Evolutionary conservation across 2,797 vertebrate genomes (phyloP).

Genomic region (Sebastes steindachneri): DNA sequence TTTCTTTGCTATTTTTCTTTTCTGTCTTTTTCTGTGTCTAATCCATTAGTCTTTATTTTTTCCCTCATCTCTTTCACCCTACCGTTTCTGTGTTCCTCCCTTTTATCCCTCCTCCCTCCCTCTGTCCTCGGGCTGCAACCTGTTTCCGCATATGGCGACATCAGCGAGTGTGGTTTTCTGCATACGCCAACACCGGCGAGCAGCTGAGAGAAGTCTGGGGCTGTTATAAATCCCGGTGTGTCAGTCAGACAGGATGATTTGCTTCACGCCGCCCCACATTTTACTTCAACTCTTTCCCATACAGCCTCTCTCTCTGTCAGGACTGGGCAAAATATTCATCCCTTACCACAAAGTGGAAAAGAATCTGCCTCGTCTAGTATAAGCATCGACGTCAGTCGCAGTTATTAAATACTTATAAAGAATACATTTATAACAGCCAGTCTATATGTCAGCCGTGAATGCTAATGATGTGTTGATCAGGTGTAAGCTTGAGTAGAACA

Average conservation of each 20-base stretch:
- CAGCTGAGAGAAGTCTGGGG: background rate
- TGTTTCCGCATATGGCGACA: conserved; percentile 18
- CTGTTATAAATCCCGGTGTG: conserved; percentile 5
- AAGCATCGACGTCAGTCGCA: background rate
- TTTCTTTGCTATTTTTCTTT: conserved; percentile 21
- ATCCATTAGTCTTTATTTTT: conserved; percentile 53
- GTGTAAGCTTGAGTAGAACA: background rate
- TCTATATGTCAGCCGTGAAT: background rate
- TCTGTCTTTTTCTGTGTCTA: conserved; percentile 41
- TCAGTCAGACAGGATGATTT: conserved; percentile 24
- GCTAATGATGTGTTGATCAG: conserved; percentile 5
- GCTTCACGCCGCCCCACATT: background rate
- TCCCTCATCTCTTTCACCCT: conserved; percentile 28
- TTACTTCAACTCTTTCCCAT: background rate
- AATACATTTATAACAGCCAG: background rate
- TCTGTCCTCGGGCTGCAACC: conserved; percentile 8
- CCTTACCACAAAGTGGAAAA: background rate
- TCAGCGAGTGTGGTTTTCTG: background rate
- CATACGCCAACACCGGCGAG: background rate
- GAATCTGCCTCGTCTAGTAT: background rate
- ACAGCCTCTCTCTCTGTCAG: background rate
- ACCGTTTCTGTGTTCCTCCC: conserved; percentile 3
- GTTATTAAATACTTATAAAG: background rate
- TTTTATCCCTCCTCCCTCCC: background rate
- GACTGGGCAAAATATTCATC: background rate